Evolutionary conservation across 2,797 vertebrate species (phyloP).

Genomic region (Parambassis ranga): DNA sequence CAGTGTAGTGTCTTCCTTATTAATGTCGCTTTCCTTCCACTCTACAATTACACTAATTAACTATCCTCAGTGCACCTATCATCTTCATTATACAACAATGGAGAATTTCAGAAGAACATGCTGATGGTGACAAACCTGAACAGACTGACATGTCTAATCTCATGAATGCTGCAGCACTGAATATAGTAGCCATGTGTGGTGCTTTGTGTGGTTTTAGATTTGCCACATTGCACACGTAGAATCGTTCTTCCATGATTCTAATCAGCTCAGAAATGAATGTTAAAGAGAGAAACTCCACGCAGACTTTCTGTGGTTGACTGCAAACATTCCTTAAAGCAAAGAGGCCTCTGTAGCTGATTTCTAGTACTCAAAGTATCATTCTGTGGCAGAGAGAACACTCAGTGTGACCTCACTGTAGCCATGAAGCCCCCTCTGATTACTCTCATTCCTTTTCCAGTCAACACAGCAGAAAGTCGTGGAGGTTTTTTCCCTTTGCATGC

Average conservation of each 20-base stretch:
- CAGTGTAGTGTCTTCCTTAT: no score
- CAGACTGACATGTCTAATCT: neutral
- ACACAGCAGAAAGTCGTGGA: slow-evolving; percentile 4
- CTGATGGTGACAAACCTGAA: neutral
- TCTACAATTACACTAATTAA: slow-evolving; percentile 20
- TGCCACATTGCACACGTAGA: slow-evolving; percentile 20
- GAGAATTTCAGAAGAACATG: neutral
- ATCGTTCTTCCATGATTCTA: slow-evolving; percentile 20
- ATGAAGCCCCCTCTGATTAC: slow-evolving; percentile 1
- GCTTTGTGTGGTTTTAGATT: slow-evolving; percentile 13
- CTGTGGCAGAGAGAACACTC: neutral
- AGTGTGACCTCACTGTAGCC: slow-evolving; percentile 34
- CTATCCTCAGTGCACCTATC: neutral
- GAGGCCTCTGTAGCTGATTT: slow-evolving; percentile 1
- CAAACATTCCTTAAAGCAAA: slow-evolving; percentile 64
- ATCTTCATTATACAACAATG: slow-evolving; percentile 10
- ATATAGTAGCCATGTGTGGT: neutral
- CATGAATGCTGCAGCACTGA: slow-evolving; percentile 11
- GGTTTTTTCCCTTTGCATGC: slow-evolving; percentile 55
- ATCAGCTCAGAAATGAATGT: slow-evolving; percentile 6
- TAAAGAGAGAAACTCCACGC: neutral
- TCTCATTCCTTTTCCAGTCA: slow-evolving; percentile 16
- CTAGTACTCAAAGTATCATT: neutral
- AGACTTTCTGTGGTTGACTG: slow-evolving; percentile 12
- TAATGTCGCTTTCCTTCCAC: slow-evolving; percentile 2